phyloP scores from a whole-genome alignment of 2,797 vertebrate genomes.

The Acanthurus leucopareius region DNA sequence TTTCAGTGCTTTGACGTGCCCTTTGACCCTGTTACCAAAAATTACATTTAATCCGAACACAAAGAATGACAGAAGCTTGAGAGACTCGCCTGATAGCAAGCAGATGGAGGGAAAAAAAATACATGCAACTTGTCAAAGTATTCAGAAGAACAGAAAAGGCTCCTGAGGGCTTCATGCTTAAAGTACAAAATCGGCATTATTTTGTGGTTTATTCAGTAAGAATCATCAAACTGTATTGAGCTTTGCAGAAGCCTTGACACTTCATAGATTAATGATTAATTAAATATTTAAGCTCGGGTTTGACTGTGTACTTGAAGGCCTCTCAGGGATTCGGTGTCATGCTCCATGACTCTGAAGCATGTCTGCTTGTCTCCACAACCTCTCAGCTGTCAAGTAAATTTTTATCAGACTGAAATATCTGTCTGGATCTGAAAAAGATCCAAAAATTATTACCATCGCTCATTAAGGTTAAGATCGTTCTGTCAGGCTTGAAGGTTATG shows the following conservation, averaged over 20 bases:
- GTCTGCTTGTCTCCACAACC: background rate
- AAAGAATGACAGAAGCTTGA: constrained; percentile 15
- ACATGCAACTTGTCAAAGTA: constrained; percentile 36
- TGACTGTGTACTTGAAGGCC: background rate
- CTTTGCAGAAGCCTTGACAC: background rate
- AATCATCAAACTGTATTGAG: background rate
- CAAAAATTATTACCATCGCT: constrained; percentile 30
- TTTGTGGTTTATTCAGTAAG: background rate
- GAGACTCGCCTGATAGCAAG: constrained; percentile 39
- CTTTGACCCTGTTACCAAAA: constrained; percentile 13
- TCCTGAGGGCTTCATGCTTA: background rate
- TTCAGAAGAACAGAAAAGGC: background rate
- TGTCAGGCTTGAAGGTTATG: constrained; percentile 36
- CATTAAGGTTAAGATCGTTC: constrained; percentile 16
- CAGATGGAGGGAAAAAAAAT: constrained; percentile 13
- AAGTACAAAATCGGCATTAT: background rate
- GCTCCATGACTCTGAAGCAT: background rate
- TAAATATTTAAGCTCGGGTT: background rate
- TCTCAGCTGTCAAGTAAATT: background rate
- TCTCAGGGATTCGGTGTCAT: background rate
- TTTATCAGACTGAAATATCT: background rate
- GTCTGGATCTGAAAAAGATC: background rate
- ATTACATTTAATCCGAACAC: background rate
- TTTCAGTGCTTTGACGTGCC: background rate
- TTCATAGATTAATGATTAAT: background rate